Percentiles rank a stretch among this genome's conserved stretches.
phyloP scores from a whole-genome alignment of 2,888 invertebrate genomes.

The Plagodis dolabraria region DNA sequence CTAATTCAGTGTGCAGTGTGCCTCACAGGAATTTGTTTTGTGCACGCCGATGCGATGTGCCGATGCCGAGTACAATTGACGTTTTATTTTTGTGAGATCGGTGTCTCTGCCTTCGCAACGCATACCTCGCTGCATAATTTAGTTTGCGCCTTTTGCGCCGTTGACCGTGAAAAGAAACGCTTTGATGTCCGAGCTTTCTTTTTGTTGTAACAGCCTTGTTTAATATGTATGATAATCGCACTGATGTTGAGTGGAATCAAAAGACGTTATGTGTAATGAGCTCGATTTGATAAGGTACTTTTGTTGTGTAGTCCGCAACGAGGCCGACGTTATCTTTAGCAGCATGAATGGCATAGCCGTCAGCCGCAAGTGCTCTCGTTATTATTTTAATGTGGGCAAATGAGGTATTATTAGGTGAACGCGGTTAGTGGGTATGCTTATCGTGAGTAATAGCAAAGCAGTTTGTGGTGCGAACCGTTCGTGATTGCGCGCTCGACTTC shows the following conservation, averaged over 20 bases:
- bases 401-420: conserved; percentile 64
- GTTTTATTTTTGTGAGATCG: conserved; percentile 77
- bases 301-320: conserved; percentile 27
- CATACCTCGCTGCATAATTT: conserved; percentile 67
- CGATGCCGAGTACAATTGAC: conserved; percentile 66
- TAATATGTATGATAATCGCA: conserved; percentile 33
- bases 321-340: conserved; percentile 40
- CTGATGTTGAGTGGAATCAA: conserved; percentile 32
- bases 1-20: conserved; percentile 79
- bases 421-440: conserved; percentile 63
- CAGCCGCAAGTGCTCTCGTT: conserved; percentile 55
- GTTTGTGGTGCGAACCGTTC: conserved; percentile 63
- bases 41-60: conserved; percentile 56
- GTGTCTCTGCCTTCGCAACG: conserved; percentile 64
- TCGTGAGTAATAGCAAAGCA: conserved; percentile 62
- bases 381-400: conserved; percentile 72
- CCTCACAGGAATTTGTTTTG: conserved; percentile 79
- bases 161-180: conserved; percentile 53
- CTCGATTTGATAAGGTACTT: conserved; percentile 43
- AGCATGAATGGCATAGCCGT: conserved; percentile 46
- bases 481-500: conserved; percentile 53
- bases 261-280: conserved; percentile 38
- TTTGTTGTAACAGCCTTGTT: conserved; percentile 33
- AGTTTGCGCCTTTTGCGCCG: conserved; percentile 63
- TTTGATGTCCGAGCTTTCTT: conserved; percentile 55